Evolutionary conservation across 2,797 vertebrate species (phyloP).

Genomic region (Tauraco hartlaubi): DNA sequence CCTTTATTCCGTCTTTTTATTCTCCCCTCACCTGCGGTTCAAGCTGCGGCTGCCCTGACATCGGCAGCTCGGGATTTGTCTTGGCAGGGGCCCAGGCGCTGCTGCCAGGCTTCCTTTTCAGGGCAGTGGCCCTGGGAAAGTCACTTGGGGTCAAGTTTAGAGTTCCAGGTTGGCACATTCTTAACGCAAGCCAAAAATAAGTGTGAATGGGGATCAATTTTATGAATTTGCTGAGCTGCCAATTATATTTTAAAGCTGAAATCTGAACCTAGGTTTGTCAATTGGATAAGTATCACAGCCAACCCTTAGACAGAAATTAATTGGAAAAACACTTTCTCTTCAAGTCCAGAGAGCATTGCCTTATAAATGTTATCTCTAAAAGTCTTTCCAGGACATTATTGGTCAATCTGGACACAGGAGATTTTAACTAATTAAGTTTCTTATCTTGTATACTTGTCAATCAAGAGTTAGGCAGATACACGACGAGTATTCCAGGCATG

Average conservation of each 20-base stretch:
- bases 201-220: constrained; percentile 72
- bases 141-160: constrained; percentile 65
- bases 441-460: not conserved
- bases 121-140: constrained; percentile 47
- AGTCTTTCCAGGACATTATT: not conserved
- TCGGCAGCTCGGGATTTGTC: not conserved
- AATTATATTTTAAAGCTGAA: constrained; percentile 72
- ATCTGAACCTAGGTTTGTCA: constrained; percentile 41
- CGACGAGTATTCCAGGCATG: not conserved
- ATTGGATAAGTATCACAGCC: not conserved
- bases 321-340: not conserved
- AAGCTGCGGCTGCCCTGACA: not conserved
- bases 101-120: constrained; percentile 56
- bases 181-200: constrained; percentile 67
- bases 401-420: not conserved
- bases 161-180: constrained; percentile 69
- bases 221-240: constrained; percentile 74
- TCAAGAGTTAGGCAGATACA: not conserved
- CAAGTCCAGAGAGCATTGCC: not conserved
- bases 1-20: not conserved
- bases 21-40: not conserved
- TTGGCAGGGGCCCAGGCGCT: constrained; percentile 5
- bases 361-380: not conserved
- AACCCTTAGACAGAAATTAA: constrained; percentile 44
- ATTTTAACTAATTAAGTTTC: not conserved